Conservation (phyloP, 2,113 vertebrate genomes). For the Camelus dromedarius region DNA sequence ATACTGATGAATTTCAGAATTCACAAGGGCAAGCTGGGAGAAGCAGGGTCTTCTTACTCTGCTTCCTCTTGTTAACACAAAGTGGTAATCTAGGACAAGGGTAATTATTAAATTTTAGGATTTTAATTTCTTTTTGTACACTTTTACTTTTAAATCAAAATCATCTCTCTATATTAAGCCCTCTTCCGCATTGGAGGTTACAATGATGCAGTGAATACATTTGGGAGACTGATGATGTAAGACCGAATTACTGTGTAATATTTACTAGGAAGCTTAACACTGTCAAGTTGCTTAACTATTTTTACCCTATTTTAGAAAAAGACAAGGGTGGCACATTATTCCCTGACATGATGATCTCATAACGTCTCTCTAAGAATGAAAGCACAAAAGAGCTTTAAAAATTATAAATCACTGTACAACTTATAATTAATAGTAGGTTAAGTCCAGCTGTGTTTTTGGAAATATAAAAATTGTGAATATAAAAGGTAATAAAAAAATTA, state of each 20-base stretch:
- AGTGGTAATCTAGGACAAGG: not conserved
- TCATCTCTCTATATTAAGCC: not conserved
- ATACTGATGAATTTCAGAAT: not conserved
- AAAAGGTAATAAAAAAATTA: not conserved
- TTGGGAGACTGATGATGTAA: not conserved
- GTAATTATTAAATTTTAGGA: not conserved
- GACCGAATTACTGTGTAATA: not conserved
- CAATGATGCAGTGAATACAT: not conserved
- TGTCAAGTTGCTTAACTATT: not conserved
- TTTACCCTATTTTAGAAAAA: not conserved
- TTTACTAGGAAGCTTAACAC: not conserved
- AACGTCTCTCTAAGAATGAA: not conserved
- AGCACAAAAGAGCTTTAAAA: not conserved
- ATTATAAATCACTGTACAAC: not conserved
- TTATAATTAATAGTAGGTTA: not conserved
- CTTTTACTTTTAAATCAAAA: conserved; percentile 24
- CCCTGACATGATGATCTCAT: not conserved
- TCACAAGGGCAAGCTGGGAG: not conserved
- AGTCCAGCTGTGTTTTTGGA: conserved; percentile 3
- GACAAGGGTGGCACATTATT: not conserved
- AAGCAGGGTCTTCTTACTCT: not conserved
- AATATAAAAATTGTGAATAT: not conserved
- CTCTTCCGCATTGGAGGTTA: not conserved
- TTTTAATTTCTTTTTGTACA: not conserved
- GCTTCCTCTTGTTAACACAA: not conserved